Conservation (phyloP, 2,797 vertebrate species). For the Acanthornis magna region DNA sequence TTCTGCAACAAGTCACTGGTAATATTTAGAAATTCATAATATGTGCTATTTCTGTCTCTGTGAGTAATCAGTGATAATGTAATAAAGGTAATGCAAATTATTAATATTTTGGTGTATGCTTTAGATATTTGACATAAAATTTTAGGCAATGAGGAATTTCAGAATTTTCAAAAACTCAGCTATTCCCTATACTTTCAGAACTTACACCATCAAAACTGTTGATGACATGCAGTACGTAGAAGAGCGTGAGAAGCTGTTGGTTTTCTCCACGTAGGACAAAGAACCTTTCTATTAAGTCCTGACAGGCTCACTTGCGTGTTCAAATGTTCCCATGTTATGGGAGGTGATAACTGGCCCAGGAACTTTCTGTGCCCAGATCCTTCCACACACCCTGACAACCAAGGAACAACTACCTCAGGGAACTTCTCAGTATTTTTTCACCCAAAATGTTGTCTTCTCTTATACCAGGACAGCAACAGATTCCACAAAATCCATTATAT, state of each 20-base stretch:
- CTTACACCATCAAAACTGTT: neutral
- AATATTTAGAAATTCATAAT: neutral
- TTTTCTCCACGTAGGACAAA: neutral
- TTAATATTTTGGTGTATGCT: neutral
- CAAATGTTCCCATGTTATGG: neutral
- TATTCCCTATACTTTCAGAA: neutral
- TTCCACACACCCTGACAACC: neutral
- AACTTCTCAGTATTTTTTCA: neutral
- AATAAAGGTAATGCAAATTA: neutral
- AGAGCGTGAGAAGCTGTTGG: fast-evolving
- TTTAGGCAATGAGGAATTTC: neutral
- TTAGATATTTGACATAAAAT: neutral
- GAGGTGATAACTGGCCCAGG: neutral
- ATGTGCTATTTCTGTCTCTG: neutral
- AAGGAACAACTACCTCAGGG: neutral
- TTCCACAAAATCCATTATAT: neutral
- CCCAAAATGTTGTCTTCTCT: neutral
- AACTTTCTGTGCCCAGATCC: neutral
- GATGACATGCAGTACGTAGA: neutral
- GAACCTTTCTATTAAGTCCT: neutral
- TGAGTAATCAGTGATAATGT: neutral
- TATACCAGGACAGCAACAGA: neutral
- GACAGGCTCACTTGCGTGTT: neutral
- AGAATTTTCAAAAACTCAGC: neutral
- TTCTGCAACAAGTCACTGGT: neutral